Evolutionary conservation across 37 sponge, comb jelly and placozoan species (phyloP).

Genomic region (Ephydatia muelleri): DNA sequence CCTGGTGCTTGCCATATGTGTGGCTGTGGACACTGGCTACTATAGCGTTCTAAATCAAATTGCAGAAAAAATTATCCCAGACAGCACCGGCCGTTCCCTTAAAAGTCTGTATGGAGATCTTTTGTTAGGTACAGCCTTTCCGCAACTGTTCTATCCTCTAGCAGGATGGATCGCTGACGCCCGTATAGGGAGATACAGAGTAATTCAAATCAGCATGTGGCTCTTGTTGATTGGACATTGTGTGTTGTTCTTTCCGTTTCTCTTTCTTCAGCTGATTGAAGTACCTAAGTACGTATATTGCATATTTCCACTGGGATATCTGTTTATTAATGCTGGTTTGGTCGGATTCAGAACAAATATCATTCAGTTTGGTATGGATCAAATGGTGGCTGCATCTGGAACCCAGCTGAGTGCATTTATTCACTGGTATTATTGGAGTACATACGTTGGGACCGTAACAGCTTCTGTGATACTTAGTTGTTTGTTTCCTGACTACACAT

Average conservation of each 20-base stretch:
- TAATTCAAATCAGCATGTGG: no score
- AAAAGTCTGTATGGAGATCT: no score
- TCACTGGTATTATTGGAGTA: slow-evolving; percentile 20
- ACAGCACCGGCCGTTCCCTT: not conserved
- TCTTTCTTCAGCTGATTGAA: no score
- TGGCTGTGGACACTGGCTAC: not conserved
- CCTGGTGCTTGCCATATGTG: not conserved
- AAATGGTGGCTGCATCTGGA: slow-evolving; percentile 1
- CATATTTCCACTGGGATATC: not conserved
- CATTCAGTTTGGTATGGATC: slow-evolving; percentile 17
- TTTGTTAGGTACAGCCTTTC: not conserved
- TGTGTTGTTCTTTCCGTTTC: not conserved
- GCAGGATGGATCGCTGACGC: no score
- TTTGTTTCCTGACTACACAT: not conserved
- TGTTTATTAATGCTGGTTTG: not conserved
- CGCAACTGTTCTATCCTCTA: no score
- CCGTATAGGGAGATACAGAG: no score
- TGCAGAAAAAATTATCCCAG: not conserved
- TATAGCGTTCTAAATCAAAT: not conserved
- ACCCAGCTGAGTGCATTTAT: slow-evolving; percentile 14
- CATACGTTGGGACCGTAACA: not conserved
- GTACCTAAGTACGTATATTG: no score
- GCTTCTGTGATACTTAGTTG: not conserved
- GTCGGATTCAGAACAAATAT: slow-evolving; percentile 17
- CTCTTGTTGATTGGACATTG: no score